These are phyloP conservation scores for Oryzias woworae DNA, from an alignment of 2,113 vertebrate genomes.

Conservation along the genomic window DNA sequence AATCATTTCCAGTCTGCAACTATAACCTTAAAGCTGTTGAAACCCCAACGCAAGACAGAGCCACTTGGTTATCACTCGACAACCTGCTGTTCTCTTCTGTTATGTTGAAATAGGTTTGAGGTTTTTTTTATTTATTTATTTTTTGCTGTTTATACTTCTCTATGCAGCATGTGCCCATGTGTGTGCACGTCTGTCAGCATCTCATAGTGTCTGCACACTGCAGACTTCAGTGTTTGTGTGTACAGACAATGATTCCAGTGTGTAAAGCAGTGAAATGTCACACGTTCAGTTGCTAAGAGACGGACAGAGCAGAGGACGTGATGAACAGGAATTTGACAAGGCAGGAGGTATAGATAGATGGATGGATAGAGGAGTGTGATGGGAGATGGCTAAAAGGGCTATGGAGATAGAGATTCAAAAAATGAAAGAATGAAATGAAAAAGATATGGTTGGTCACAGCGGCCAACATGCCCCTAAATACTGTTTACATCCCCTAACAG, in stretches of 20 bases:
- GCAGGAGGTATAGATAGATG: conserved; percentile 21
- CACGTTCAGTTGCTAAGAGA: conserved; percentile 8
- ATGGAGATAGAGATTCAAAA: conserved; percentile 27
- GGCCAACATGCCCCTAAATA: conserved; percentile 1
- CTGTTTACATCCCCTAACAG: not conserved
- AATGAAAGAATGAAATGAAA: conserved; percentile 7
- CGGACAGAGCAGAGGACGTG: not conserved
- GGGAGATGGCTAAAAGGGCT: conserved; percentile 24
- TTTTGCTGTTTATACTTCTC: conserved; percentile 29
- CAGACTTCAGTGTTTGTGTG: not conserved
- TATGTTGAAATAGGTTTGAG: conserved; percentile 53
- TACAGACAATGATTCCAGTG: not conserved
- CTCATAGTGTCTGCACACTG: conserved; percentile 4
- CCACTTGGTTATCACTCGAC: conserved; percentile 9
- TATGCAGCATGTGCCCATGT: not conserved
- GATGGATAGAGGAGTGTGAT: conserved; percentile 20
- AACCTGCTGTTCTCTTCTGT: conserved; percentile 21
- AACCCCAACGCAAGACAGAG: conserved; percentile 1
- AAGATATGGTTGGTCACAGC: not conserved
- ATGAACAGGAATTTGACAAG: conserved; percentile 26
- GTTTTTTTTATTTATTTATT: conserved; percentile 44
- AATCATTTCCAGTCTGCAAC: too few relatives aligned
- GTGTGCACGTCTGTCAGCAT: not conserved
- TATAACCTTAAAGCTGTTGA: conserved; percentile 13
- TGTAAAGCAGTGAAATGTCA: conserved; percentile 43